These are phyloP conservation scores for Panzeria rudis DNA, from an alignment of 2,888 invertebrate species.

Conservation along the genomic window DNA sequence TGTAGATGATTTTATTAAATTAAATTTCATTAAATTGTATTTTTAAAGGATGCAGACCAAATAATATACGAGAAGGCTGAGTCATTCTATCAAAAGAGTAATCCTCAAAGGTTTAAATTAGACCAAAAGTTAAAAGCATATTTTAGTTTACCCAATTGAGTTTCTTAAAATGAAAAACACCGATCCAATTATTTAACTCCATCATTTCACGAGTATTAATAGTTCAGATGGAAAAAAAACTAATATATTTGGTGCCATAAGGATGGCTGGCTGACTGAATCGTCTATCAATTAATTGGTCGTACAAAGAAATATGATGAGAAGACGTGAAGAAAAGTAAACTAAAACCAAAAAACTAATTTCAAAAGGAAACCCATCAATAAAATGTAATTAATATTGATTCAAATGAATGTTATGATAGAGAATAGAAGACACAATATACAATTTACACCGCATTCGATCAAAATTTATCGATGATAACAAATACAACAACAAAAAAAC, in stretches of 20 bases:
- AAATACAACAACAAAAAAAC: background rate
- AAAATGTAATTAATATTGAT: constrained; percentile 69
- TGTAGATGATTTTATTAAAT: background rate
- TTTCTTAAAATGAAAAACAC: background rate
- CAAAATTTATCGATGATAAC: background rate
- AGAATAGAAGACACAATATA: constrained; percentile 24
- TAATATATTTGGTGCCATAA: constrained; percentile 7
- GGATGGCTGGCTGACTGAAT: background rate
- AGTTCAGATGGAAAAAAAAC: background rate
- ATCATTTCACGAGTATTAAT: background rate
- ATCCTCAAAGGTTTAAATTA: background rate
- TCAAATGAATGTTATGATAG: constrained; percentile 44
- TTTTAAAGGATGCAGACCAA: background rate
- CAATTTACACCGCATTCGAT: background rate
- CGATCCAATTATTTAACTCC: background rate
- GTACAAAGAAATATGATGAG: background rate
- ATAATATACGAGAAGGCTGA: background rate
- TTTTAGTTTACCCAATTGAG: background rate
- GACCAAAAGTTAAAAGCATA: background rate
- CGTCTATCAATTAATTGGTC: background rate
- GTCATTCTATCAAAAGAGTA: no score
- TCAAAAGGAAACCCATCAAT: constrained; percentile 63
- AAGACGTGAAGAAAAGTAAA: constrained; percentile 12
- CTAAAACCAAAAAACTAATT: constrained; percentile 53
- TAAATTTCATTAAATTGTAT: no score